Conservation (phyloP, 2,888 invertebrate genomes). For the Xanthorhoe spadicearia region DNA sequence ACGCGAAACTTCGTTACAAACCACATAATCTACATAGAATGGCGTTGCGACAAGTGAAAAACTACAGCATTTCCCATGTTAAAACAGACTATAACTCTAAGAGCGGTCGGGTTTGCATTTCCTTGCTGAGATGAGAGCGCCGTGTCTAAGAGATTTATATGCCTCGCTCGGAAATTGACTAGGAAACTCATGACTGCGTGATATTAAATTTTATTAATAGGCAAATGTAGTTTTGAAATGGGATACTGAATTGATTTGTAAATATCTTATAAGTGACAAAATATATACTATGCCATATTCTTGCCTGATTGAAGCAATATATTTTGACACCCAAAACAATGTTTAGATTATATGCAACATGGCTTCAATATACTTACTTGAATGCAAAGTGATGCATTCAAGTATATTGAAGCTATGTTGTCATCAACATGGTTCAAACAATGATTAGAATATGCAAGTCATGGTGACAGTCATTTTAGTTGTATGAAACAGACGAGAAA, state of each 20-base stretch:
- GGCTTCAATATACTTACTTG: too few relatives aligned
- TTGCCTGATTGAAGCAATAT: too few relatives aligned
- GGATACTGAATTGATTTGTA: not conserved
- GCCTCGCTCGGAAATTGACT: slow-evolving; percentile 77
- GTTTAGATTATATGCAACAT: too few relatives aligned
- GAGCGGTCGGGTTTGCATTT: slow-evolving; percentile 71
- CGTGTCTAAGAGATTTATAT: slow-evolving; percentile 75
- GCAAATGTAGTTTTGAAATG: slow-evolving; percentile 17
- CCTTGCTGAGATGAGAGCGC: slow-evolving; percentile 66
- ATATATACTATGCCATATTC: too few relatives aligned
- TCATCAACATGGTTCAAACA: too few relatives aligned
- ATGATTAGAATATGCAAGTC: too few relatives aligned
- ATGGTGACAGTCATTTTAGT: too few relatives aligned
- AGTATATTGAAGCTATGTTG: too few relatives aligned
- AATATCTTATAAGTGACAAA: not conserved
- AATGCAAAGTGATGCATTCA: too few relatives aligned
- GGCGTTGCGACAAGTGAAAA: slow-evolving; percentile 63
- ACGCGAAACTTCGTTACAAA: slow-evolving; percentile 35
- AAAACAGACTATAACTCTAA: slow-evolving; percentile 73
- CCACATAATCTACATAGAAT: slow-evolving; percentile 42
- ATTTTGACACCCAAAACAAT: too few relatives aligned
- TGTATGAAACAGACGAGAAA: too few relatives aligned
- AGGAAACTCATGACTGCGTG: slow-evolving; percentile 31
- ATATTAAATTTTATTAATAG: slow-evolving; percentile 45
- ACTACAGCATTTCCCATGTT: slow-evolving; percentile 77